phyloP scores from a whole-genome alignment of 1,140 invertebrate species.

The Brachionus manjavacas region DNA sequence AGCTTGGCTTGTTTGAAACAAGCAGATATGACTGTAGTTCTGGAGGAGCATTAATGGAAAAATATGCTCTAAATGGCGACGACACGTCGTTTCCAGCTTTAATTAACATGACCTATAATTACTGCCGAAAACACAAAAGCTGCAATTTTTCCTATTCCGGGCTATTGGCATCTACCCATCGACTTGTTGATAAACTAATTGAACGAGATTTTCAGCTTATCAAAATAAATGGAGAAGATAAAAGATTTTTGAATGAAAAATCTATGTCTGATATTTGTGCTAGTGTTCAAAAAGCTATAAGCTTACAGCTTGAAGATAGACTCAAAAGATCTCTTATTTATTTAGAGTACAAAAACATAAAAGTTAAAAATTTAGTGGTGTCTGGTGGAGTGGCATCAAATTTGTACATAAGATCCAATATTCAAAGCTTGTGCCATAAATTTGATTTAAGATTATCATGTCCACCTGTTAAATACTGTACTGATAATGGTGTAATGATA shows the following conservation, averaged over 20 bases:
- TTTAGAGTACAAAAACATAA: neutral
- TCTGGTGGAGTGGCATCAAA: slow-evolving; percentile 95
- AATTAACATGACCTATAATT: slow-evolving; percentile 53
- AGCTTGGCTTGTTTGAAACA: slow-evolving; percentile 75
- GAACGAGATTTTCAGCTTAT: neutral
- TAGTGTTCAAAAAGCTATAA: neutral
- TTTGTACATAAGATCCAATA: slow-evolving; percentile 68
- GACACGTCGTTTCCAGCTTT: slow-evolving; percentile 63
- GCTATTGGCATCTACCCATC: slow-evolving; percentile 62
- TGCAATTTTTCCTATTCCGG: slow-evolving; percentile 83
- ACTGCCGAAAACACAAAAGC: slow-evolving; percentile 51
- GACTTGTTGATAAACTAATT: slow-evolving; percentile 57
- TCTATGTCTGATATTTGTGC: neutral
- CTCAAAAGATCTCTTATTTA: slow-evolving; percentile 1
- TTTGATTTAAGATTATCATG: slow-evolving; percentile 66
- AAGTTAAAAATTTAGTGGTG: slow-evolving; percentile 61
- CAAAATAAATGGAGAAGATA: neutral
- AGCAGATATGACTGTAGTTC: slow-evolving; percentile 67
- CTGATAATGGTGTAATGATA: slow-evolving; percentile 98
- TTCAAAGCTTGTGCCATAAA: slow-evolving; percentile 66
- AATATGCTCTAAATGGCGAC: slow-evolving; percentile 69
- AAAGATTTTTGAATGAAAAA: neutral
- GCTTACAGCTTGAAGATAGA: slow-evolving; percentile 1
- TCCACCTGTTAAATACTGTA: slow-evolving; percentile 80
- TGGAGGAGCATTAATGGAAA: slow-evolving; percentile 80